These are phyloP conservation scores for Aphaenogaster floridana DNA, from an alignment of 1,140 invertebrate genomes.

Conservation along the genomic window DNA sequence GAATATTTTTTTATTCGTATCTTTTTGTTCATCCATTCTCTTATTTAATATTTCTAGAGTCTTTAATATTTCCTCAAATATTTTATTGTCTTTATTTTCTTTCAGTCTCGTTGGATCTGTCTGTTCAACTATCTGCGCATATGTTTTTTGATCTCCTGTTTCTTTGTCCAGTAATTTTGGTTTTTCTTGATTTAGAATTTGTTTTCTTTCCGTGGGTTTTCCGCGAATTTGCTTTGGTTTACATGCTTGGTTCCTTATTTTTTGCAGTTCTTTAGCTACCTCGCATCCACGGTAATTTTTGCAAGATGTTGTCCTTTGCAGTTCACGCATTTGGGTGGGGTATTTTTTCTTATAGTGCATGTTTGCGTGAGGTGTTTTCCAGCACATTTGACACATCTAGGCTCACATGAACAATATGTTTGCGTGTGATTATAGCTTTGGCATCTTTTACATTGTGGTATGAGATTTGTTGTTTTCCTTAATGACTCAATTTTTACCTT, in stretches of 20 bases:
- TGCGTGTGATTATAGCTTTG: slow-evolving; percentile 80
- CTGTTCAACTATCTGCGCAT: no score
- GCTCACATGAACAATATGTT: slow-evolving; percentile 62
- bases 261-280: not conserved
- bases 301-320: slow-evolving; percentile 76
- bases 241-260: not conserved
- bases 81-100: no score
- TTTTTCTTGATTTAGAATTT: not conserved
- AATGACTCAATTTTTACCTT: not conserved
- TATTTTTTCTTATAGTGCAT: no score
- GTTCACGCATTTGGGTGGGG: slow-evolving; percentile 78
- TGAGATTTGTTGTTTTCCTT: not conserved
- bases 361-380: slow-evolving; percentile 64
- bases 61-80: no score
- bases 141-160: no score
- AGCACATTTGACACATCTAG: slow-evolving; percentile 80
- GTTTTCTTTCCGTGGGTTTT: not conserved
- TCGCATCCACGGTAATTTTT: slow-evolving; percentile 33
- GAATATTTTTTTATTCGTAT: no score
- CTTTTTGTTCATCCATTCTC: no score
- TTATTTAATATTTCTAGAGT: no score
- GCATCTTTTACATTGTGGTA: slow-evolving; percentile 77
- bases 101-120: no score
- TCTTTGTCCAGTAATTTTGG: no score
- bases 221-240: not conserved